A percentile compares a stretch with the other conserved stretches of the same genome.
Evolutionary conservation across 2,113 vertebrate genomes (phyloP).

Genomic region (Sciurus niger): DNA sequence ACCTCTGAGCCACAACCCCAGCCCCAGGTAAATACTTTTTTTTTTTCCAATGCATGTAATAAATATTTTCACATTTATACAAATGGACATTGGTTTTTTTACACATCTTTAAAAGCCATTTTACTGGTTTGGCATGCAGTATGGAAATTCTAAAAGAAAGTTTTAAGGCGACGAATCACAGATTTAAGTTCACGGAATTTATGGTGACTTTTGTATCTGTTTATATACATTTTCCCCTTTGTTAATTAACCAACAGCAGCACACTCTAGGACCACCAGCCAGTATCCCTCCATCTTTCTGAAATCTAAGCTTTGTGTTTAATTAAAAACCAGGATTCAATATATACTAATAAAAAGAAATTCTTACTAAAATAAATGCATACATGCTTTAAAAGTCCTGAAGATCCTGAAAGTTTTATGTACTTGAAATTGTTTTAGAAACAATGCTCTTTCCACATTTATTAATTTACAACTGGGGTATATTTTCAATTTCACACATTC

Average conservation of each 20-base stretch:
- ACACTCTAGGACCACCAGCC: conserved; percentile 86
- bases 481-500: conserved; percentile 71
- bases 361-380: conserved; percentile 82
- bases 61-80: conserved; percentile 99
- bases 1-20: too few species aligned
- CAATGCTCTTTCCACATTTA: conserved; percentile 72
- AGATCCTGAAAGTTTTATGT: conserved; percentile 80
- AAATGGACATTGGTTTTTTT: conserved; percentile 97
- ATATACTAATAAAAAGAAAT: conserved; percentile 80
- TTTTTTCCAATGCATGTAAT: conserved; percentile 98
- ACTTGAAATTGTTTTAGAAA: conserved; percentile 60
- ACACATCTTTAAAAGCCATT: conserved; percentile 95
- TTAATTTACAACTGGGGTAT: conserved; percentile 71
- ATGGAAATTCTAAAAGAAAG: conserved; percentile 92
- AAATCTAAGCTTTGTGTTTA: conserved; percentile 84
- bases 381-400: conserved; percentile 85
- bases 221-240: conserved; percentile 89
- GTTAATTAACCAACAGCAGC: conserved; percentile 89
- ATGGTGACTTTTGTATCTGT: conserved; percentile 86
- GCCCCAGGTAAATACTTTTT: too few species aligned
- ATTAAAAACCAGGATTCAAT: conserved; percentile 72
- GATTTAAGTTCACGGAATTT: conserved; percentile 89
- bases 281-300: conserved; percentile 84
- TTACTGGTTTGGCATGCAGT: conserved; percentile 94
- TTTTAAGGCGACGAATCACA: conserved; percentile 98